Percentiles rank a stretch among this genome's conserved stretches.
Conservation (phyloP, 2,888 invertebrate genomes). For the Eupithecia dodoneata region DNA sequence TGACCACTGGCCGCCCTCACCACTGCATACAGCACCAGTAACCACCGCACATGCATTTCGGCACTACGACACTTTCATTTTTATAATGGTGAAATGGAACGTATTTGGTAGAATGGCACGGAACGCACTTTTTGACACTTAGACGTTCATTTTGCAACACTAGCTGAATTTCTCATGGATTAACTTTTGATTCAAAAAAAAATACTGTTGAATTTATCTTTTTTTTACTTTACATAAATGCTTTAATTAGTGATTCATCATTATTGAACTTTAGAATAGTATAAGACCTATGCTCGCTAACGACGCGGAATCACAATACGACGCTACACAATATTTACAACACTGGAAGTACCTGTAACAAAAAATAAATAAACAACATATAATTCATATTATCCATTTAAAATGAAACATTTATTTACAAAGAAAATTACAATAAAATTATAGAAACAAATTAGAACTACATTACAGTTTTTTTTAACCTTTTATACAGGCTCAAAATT, state of each 20-base stretch:
- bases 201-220: background rate
- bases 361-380: background rate
- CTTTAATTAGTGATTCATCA: no score
- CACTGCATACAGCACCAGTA: slow-evolving; percentile 53
- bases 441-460: no score
- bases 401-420: no score
- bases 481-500: no score
- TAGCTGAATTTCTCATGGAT: background rate
- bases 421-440: no score
- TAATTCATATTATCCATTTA: background rate
- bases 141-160: background rate
- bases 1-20: slow-evolving; percentile 50
- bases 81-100: background rate
- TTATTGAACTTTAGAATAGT: background rate
- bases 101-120: background rate
- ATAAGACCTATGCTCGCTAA: background rate
- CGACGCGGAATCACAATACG: background rate
- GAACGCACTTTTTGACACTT: background rate
- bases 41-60: slow-evolving; percentile 63
- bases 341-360: background rate
- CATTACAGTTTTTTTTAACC: no score
- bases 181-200: background rate
- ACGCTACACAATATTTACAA: background rate
- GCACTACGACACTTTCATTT: slow-evolving; percentile 26
- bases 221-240: background rate